These are phyloP conservation scores for Chionoecetes opilio DNA, from an alignment of 1,140 invertebrate species.

Conservation along the genomic window DNA sequence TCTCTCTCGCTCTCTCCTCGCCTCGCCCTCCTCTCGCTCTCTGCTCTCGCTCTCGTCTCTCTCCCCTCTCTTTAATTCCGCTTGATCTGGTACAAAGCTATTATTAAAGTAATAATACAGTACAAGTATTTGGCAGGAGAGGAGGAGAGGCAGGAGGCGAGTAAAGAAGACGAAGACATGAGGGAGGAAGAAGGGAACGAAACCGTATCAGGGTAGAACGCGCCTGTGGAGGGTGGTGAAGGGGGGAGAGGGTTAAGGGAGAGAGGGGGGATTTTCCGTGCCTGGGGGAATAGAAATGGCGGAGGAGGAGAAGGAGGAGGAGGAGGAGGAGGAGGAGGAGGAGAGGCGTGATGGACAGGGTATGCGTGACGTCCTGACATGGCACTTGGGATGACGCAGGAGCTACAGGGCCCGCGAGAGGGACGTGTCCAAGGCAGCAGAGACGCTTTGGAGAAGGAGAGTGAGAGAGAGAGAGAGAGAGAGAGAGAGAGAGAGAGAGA, in stretches of 20 bases:
- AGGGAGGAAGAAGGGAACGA: neutral
- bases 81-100: neutral
- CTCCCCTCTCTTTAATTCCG: too few species aligned
- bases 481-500: too few species aligned
- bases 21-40: too few species aligned
- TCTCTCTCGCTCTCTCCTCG: neutral
- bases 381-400: neutral
- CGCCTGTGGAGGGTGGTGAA: neutral
- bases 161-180: neutral
- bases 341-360: neutral
- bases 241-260: neutral
- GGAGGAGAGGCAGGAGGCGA: neutral
- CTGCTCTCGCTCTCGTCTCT: too few species aligned
- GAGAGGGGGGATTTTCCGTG: neutral
- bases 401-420: neutral
- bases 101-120: neutral
- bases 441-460: neutral
- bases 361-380: neutral
- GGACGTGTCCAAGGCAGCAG: neutral
- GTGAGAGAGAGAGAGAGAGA: too few species aligned
- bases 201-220: constrained; percentile 33
- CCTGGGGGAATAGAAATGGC: neutral
- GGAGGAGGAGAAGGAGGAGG: constrained; percentile 15
- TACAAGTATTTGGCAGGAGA: neutral
- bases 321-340: neutral